A percentile compares a stretch with the other conserved stretches of the same genome.
These are phyloP conservation scores for Phortica variegata DNA, from an alignment of 1,140 invertebrate species.

Conservation along the genomic window DNA sequence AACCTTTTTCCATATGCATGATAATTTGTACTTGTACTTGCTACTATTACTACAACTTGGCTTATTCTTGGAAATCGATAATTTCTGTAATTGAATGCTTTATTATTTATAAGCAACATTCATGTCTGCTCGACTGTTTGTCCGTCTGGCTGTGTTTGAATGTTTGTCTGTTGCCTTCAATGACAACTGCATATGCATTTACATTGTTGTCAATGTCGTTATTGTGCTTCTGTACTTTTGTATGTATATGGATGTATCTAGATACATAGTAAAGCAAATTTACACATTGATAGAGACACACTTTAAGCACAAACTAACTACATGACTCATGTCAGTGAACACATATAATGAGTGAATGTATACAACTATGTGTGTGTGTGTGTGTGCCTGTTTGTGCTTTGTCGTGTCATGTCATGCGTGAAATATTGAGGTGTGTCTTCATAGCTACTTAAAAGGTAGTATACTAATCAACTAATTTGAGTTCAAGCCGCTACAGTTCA, in stretches of 20 bases:
- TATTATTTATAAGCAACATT: conserved; percentile 7
- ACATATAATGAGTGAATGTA: no score
- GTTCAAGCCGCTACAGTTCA: conserved; percentile 40
- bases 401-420: conserved; percentile 33
- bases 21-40: no score
- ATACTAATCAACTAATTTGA: conserved; percentile 35
- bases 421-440: conserved; percentile 38
- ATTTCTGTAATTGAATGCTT: conserved; percentile 3
- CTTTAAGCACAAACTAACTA: no score
- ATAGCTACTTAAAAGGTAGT: conserved; percentile 15
- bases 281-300: no score
- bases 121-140: not conserved
- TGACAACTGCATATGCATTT: no score
- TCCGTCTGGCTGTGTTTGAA: not conserved
- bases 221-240: not conserved
- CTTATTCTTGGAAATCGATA: conserved; percentile 3
- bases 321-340: no score
- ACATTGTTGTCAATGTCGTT: no score
- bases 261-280: no score
- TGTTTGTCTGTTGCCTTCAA: not conserved
- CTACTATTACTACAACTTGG: no score
- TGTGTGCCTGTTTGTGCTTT: conserved; percentile 4
- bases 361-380: conserved; percentile 2
- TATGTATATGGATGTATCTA: not conserved
- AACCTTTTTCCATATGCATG: no score